Evolutionary conservation across 2,113 vertebrate genomes (phyloP).

Genomic region (Mesocricetus auratus): DNA sequence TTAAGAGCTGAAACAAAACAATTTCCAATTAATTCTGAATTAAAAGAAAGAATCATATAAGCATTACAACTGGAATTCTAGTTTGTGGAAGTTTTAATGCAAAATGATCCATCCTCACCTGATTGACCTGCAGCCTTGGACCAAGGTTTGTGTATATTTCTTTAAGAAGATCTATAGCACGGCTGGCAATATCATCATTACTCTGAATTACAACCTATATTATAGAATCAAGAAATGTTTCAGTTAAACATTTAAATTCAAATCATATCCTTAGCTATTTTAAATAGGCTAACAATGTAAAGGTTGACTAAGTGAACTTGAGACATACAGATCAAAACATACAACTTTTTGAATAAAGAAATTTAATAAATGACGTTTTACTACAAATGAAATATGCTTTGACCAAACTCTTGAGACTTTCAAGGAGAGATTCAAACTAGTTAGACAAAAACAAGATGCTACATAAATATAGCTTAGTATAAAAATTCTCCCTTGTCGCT

Average conservation of each 20-base stretch:
- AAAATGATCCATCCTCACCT: slow-evolving; percentile 88
- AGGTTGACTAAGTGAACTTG: slow-evolving; percentile 14
- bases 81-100: slow-evolving; percentile 29
- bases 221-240: slow-evolving; percentile 61
- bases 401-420: slow-evolving; percentile 13
- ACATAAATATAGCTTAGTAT: slow-evolving; percentile 7
- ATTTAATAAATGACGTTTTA: slow-evolving; percentile 54
- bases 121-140: slow-evolving; percentile 98
- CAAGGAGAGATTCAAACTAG: slow-evolving; percentile 45
- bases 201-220: slow-evolving; percentile 98
- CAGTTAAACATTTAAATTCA: slow-evolving; percentile 48
- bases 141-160: slow-evolving; percentile 99
- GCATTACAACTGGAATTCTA: not conserved
- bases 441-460: not conserved
- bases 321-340: slow-evolving; percentile 33
- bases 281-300: slow-evolving; percentile 30
- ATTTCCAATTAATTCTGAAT: slow-evolving; percentile 18
- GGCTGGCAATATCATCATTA: slow-evolving; percentile 97
- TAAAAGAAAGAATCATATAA: slow-evolving; percentile 36
- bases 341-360: slow-evolving; percentile 31
- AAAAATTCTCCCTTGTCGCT: not conserved
- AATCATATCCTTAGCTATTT: slow-evolving; percentile 56
- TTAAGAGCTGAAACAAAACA: not conserved
- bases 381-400: slow-evolving; percentile 49
- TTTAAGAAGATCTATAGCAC: slow-evolving; percentile 99